Base-by-base conservation (phyloP, 2,113 vertebrate genomes). In the Callionymus lyra region DNA sequence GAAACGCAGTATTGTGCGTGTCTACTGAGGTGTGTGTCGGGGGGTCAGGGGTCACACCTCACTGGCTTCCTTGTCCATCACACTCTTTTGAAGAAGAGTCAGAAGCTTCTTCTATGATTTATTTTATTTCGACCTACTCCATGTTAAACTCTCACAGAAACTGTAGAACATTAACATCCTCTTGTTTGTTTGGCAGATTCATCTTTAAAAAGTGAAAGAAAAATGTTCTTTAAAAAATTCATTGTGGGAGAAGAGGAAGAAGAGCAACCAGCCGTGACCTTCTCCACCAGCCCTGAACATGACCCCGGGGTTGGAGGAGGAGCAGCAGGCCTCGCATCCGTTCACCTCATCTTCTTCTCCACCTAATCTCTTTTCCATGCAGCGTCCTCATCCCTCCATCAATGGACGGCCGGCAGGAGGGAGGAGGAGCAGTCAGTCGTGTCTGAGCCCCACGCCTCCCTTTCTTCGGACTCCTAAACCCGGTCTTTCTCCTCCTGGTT, bases 381-480 rank as follows among this genome's bases (percentile, higher is more conserved):
- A 2, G 48, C 12, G 6, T 60, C 44, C 17, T 63, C 56, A 16
- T 51, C 54, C 43, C 48, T 41, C 34, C 34, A 4, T 68, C 60
- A 68, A 62, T 56, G 35, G 56, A 39, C 33, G 41, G 63, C 44
- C 15, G 27, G 44, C 39, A 18, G 53, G 54, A 65, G 68, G 63
- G 71, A 65, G 55, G 59, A 44, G 56, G 63, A 67, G 64, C 76
- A 79, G 51, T 73, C 9, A 76, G 50, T 76, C 72, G 68, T 79
- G 57, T 76, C 73, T 65, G 52, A 59, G 56, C 49, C n/a, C 58
- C 49, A 68, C 65, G 49, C 76, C 70, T 56, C 21, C 50, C 65
- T 65, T 59, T 48, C 43, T 63, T 66, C 71, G 53, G 55, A 6
- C 50, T 47, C 50, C 41, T 42, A 59, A 72, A 38, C 57, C 52